Percentiles rank a stretch among this genome's conserved stretches.
Conservation (phyloP, 2,888 invertebrate genomes). For the Tetragonisca angustula region DNA sequence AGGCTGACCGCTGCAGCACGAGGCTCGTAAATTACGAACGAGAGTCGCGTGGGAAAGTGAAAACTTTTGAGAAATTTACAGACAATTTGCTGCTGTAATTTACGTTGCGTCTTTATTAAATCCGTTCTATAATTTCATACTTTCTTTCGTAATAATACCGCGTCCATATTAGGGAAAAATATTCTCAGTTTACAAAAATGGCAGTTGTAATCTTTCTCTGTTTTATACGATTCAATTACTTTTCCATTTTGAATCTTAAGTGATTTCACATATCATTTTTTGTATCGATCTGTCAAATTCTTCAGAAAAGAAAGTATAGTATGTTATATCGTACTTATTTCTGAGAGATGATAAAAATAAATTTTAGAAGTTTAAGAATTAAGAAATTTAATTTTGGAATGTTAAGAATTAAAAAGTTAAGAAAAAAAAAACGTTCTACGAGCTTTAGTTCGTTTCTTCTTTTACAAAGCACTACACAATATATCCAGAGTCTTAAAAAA, state of each 20-base stretch:
- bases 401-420: too few species aligned
- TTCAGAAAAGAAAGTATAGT: too few species aligned
- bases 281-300: too few species aligned
- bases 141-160: neutral
- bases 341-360: neutral
- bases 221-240: neutral
- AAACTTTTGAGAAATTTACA: constrained; percentile 25
- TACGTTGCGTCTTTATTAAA: neutral
- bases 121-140: neutral
- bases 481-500: too few species aligned
- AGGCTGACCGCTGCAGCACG: neutral
- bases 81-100: neutral
- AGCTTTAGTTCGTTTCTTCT: too few species aligned
- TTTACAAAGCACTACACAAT: too few species aligned
- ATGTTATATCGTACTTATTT: neutral
- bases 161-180: neutral
- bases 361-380: neutral
- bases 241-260: neutral
- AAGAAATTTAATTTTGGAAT: too few species aligned
- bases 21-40: neutral
- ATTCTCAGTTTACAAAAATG: neutral
- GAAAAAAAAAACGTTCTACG: too few species aligned
- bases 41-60: constrained; percentile 34
- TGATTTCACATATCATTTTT: too few species aligned
- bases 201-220: neutral